Evolutionary conservation across 2,888 invertebrate species (phyloP), one percentile per base, ranked within the genome.

Genomic region (Bugula neritina): DNA sequence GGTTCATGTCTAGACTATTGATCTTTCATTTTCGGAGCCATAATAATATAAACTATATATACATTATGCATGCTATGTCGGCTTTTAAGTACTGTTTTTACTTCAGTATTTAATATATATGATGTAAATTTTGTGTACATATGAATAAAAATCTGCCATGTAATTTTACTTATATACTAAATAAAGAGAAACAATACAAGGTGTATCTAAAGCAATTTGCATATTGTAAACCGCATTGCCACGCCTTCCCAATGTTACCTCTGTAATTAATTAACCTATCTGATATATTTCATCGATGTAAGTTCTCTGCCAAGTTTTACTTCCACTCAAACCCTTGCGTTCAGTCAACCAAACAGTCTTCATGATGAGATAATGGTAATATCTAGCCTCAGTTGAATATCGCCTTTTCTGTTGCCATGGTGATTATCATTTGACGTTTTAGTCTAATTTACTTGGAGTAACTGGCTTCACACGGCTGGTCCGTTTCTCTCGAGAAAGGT

Each of bases 321-420:
- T 43, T 43, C 43, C 43, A 43, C 43, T 10, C n/a, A 43, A 43
- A 17, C 43, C 43, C 43, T 43, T 43, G 43, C 43, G 43, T 17
- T 43, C 43, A 43, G 43, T 43, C 43, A 43, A 43, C 43, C 43
- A 17, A 43, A 10, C 5, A 43, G 5, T 43, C 43, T 17, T 17
- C 17, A 43, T 43, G 43, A 43, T 43, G 43, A 10, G 43, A 43
- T 43, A 43, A 43, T 43, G 43, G 43, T 43, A 43, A 43, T 43
- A 43, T 43, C 43, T 10, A n/a, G n/a, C 17, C 5, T 43, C 43
- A 5, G 17, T 5, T 43, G 43, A 63, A 63, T 31, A 34, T 31
- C 29, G 55, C 25, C 55, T 55, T 63, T 63, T 2, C 17, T 13
- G 63, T 63, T 63, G 27, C 63, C 63, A 17, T 63, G 63, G 31